These are phyloP conservation scores for Typhlomys cinereus DNA, from an alignment of 2,113 vertebrate genomes.

Conservation along the genomic window DNA sequence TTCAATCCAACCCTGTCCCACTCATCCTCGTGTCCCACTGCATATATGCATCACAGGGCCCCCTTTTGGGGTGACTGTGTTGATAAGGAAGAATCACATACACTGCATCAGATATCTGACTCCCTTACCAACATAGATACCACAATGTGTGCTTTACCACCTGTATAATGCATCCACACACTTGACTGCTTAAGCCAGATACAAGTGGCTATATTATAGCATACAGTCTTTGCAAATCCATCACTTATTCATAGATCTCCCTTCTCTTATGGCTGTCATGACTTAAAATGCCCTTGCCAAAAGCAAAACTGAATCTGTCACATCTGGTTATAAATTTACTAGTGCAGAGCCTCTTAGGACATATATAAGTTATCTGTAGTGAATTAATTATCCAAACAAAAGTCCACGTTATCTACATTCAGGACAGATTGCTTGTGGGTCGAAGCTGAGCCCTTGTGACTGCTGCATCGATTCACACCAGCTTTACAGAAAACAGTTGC, in stretches of 20 bases:
- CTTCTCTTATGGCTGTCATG: slow-evolving; percentile 70
- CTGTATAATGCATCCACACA: background rate
- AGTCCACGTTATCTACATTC: slow-evolving; percentile 79
- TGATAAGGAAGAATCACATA: no score
- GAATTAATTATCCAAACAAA: slow-evolving; percentile 81
- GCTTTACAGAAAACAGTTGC: slow-evolving; percentile 58
- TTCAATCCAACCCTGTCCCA: no score
- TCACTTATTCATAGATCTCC: slow-evolving; percentile 53
- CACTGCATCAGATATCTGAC: no score
- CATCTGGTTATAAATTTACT: slow-evolving; percentile 82
- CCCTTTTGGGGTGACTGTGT: no score
- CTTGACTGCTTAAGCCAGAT: background rate
- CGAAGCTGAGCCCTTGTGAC: slow-evolving; percentile 44
- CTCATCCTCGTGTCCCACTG: no score
- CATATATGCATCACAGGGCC: no score
- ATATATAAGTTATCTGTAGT: slow-evolving; percentile 78
- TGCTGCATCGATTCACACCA: slow-evolving; percentile 55
- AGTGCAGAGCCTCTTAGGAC: slow-evolving; percentile 72
- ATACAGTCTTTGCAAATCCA: slow-evolving; percentile 9
- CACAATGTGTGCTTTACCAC: background rate
- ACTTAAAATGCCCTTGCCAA: slow-evolving; percentile 82
- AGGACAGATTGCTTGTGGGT: slow-evolving; percentile 54
- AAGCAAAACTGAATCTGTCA: slow-evolving; percentile 79
- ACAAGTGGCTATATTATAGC: background rate
- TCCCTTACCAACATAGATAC: no score